Evolutionary conservation across 2,888 invertebrate genomes (phyloP), one percentile per base, ranked within the genome.

Genomic region (Clusia tigrina): DNA sequence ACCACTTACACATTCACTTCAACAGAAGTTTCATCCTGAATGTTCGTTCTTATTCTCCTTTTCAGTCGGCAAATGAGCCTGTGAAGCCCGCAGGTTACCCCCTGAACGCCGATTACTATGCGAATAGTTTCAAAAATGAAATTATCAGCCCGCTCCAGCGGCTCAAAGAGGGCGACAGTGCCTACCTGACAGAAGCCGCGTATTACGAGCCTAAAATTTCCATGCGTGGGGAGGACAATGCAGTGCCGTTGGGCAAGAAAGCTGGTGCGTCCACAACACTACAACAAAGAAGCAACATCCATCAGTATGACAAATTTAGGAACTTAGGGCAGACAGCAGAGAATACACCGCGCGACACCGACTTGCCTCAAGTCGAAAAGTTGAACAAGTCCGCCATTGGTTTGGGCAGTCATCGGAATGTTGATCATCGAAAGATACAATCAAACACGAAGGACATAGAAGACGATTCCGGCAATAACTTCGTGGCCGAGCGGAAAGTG

Each of bases 401-500:
- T 38, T 54, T 72, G 52, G 69, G 66, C 12, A 69, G 69, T 68
- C 80, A 77, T 63, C 79, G 83, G 53, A 78, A 81, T 65, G 79
- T 83, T 22, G 84, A 84, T 68, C 72, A 74, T 22, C 79, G 82
- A 10, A 84, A 84, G 74, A 84, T 84, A 60, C 84, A 84, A 72
- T 84, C 84, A 56, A 80, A 84, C 66, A 83, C 82, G 51, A 84
- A 84, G 73, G 84, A 84, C 71, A 84, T 84, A 60, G 80, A 81
- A 69, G 79, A 80, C 63, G 82, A 83, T 74, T 81, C 81, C 37
- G 82, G 83, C 58, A 82, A 83, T 67, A 83, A 84, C 69, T 83
- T 84, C 69, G 79, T 83, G 23, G 74, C 80, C n/a, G 78, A 79
- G 58, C 74, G 80, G n/a, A 79, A 81, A 58, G 68, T 79, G 26